Conservation (phyloP, 2,888 invertebrate species). For the Erebia ligea region DNA sequence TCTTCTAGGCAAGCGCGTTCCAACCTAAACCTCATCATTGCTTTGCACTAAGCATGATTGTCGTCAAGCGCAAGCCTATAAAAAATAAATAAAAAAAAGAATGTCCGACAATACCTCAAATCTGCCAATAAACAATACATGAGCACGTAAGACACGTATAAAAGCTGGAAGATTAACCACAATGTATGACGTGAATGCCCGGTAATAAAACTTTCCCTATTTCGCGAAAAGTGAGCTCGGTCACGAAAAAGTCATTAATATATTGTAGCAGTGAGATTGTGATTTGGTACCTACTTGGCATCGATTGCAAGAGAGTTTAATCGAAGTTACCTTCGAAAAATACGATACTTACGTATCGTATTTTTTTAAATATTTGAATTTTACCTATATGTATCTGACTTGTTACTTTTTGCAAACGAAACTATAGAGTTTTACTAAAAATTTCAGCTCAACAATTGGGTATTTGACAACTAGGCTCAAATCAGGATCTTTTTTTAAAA, state of each 20-base stretch:
- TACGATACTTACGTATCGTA: not conserved
- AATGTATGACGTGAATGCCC: constrained; percentile 50
- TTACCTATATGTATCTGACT: too few relatives aligned
- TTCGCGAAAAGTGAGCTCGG: constrained; percentile 69
- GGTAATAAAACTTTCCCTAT: constrained; percentile 68
- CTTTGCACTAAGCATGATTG: too few relatives aligned
- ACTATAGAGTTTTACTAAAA: too few relatives aligned
- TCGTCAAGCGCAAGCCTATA: too few relatives aligned
- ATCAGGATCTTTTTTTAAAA: too few relatives aligned
- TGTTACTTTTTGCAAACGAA: too few relatives aligned
- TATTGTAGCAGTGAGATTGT: constrained; percentile 47
- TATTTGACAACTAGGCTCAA: too few relatives aligned
- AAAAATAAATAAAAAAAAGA: too few relatives aligned
- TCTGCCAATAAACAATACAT: constrained; percentile 34
- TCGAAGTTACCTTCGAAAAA: too few relatives aligned
- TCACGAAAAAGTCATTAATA: constrained; percentile 76
- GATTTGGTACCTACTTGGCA: not conserved
- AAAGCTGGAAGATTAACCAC: constrained; percentile 55
- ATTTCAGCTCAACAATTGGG: too few relatives aligned
- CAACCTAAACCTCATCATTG: too few relatives aligned
- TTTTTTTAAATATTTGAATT: not conserved
- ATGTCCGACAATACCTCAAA: constrained; percentile 16
- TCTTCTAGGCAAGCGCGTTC: too few relatives aligned
- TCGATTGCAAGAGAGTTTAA: not conserved
- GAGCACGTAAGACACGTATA: constrained; percentile 33